Conservation (phyloP, 2,888 invertebrate genomes). For the Hypena proboscidalis region DNA sequence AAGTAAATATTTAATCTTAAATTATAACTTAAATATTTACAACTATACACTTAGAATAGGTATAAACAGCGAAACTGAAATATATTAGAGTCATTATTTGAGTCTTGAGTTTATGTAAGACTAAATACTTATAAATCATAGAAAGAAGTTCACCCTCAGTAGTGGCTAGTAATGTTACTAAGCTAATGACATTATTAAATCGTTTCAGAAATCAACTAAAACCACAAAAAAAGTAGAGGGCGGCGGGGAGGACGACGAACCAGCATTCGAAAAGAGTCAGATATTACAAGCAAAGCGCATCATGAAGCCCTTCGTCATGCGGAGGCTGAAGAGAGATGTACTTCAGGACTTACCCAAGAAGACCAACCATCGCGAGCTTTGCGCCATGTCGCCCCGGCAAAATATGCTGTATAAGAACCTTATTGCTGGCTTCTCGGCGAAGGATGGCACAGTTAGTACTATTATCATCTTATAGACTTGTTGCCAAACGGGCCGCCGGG, state of each 20-base stretch:
- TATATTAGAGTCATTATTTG: too few relatives aligned
- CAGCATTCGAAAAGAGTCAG: slow-evolving; percentile 95
- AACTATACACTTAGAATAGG: too few relatives aligned
- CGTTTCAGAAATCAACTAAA: slow-evolving; percentile 82
- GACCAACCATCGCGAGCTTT: slow-evolving; percentile 87
- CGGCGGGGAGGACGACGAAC: slow-evolving; percentile 85
- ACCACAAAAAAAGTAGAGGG: slow-evolving; percentile 76
- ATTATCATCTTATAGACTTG: background rate
- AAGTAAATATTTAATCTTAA: too few relatives aligned
- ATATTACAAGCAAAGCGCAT: slow-evolving; percentile 97
- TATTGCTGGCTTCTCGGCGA: slow-evolving; percentile 88
- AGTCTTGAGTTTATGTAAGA: too few relatives aligned
- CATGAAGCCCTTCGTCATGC: slow-evolving; percentile 97
- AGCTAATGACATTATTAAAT: too few relatives aligned
- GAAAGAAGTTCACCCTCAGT: too few relatives aligned
- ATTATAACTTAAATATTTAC: too few relatives aligned
- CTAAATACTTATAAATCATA: too few relatives aligned
- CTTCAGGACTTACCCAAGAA: slow-evolving; percentile 94
- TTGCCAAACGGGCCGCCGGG: too few relatives aligned
- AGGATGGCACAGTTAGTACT: slow-evolving; percentile 82
- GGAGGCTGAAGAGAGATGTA: slow-evolving; percentile 95
- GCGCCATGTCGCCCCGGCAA: slow-evolving; percentile 89
- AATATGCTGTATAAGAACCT: slow-evolving; percentile 90
- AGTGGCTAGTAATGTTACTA: too few relatives aligned
- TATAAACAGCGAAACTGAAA: too few relatives aligned